Evolutionary conservation across 1,140 invertebrate species (phyloP), one percentile per base, ranked within the genome.

Genomic region (Aricia agestis): DNA sequence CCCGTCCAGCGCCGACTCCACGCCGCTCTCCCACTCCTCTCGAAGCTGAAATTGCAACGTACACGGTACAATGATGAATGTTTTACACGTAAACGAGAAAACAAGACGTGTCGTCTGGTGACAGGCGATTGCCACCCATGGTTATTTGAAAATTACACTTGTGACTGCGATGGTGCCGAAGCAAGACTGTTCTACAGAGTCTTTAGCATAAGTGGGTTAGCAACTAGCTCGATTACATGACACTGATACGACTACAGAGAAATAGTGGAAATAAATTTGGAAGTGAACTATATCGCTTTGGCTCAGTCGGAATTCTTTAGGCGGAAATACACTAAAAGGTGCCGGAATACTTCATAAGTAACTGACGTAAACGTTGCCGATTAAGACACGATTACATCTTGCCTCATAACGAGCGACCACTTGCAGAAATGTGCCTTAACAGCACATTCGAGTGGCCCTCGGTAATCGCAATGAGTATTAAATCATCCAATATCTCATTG

Each of bases 11-110:
- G 94, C 93, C 3, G 95, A 94, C 76, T 97, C 95, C 76, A 95
- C 94, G 13, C 96, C 96, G 74, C 94, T 94, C 89, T 98, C 97
- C 90, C 98, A 98, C 68, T 98, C 97, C 86, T 98, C 97, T 59
- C 97, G 93, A 72, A 98, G 92, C 97, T 98, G 82, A 2, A 93
- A 92, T 72, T 58, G 68, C 2, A 13, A 70, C n/a, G 3, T 59
- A n/a, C 17, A 13, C 69, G 19, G 3, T 59, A n/a, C 17, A 52
- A 70, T 15, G 65, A 36, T 31, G 67, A 36, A 36, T 36, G 6
- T 36, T 36, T 36, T 36, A 1, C 36, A 6, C 9, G 0, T 36
- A 6, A 9, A 36, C 36, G 25, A 7, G 36, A 6, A 2, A 36
- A 7, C 36, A 1, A 36, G 2, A 9, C 1, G 2, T 9, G 9